Conservation (phyloP, 2,113 vertebrate genomes). For the Elaphurus davidianus region DNA sequence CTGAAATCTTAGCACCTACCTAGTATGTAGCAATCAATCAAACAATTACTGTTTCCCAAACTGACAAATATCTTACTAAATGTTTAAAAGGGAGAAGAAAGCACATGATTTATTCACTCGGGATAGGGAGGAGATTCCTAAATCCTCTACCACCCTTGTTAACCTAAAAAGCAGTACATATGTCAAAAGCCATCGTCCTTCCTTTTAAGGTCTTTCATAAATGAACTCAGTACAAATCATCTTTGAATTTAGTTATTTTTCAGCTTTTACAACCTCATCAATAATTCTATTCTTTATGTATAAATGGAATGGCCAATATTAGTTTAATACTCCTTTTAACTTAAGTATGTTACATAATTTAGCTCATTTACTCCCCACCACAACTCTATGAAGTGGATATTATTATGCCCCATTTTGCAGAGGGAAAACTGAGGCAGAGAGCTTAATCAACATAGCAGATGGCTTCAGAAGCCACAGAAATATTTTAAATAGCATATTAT, state of each 20-base stretch:
- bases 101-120: background rate
- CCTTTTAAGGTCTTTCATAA: background rate
- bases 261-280: background rate
- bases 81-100: background rate
- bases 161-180: background rate
- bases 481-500: background rate
- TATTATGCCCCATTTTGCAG: background rate
- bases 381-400: background rate
- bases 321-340: background rate
- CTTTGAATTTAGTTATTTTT: constrained; percentile 17
- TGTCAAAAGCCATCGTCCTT: background rate
- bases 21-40: background rate
- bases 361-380: background rate
- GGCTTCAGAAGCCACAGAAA: background rate
- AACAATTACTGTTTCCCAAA: background rate
- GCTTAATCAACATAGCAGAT: background rate
- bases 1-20: background rate
- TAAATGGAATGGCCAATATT: background rate
- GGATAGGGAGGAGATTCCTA: background rate
- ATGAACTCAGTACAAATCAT: background rate
- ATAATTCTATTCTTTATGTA: background rate
- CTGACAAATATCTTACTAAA: background rate
- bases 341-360: background rate
- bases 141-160: background rate
- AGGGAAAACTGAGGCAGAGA: background rate